phyloP scores from a whole-genome alignment of 2,888 invertebrate genomes.

The Seladonia tumulorum region DNA sequence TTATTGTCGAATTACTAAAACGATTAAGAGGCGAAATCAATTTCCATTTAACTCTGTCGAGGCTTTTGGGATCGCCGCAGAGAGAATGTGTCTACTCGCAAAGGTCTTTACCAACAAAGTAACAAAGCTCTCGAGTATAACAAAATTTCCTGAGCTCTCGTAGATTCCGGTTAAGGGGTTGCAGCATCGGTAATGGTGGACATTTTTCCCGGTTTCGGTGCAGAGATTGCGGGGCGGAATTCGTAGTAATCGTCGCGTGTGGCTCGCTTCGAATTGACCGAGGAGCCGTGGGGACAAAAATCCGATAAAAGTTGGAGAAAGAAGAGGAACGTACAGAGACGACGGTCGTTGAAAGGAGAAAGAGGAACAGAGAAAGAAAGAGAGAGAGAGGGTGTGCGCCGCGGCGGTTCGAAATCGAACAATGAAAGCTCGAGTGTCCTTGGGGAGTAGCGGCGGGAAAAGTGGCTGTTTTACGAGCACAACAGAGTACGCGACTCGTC shows the following conservation, averaged over 20 bases:
- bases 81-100: not conserved
- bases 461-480: constrained; percentile 78
- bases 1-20: not conserved
- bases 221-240: not conserved
- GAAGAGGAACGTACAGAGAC: constrained; percentile 10
- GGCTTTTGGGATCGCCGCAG: not conserved
- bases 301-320: not conserved
- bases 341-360: not conserved
- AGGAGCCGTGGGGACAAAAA: constrained; percentile 18
- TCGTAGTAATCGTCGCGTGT: constrained; percentile 4
- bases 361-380: constrained; percentile 25
- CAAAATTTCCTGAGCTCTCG: not conserved
- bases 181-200: not conserved
- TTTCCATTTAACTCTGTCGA: not conserved
- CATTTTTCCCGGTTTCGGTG: not conserved
- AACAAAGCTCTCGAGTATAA: not conserved
- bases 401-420: constrained; percentile 71
- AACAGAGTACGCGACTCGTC: constrained; percentile 67
- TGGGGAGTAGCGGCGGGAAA: constrained; percentile 70
- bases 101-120: too few relatives aligned
- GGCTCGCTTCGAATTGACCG: not conserved
- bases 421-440: constrained; percentile 76
- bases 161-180: not conserved
- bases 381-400: constrained; percentile 13
- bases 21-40: not conserved